Evolutionary conservation across 2,113 vertebrate genomes (phyloP).

Genomic region (Antigone vipio): DNA sequence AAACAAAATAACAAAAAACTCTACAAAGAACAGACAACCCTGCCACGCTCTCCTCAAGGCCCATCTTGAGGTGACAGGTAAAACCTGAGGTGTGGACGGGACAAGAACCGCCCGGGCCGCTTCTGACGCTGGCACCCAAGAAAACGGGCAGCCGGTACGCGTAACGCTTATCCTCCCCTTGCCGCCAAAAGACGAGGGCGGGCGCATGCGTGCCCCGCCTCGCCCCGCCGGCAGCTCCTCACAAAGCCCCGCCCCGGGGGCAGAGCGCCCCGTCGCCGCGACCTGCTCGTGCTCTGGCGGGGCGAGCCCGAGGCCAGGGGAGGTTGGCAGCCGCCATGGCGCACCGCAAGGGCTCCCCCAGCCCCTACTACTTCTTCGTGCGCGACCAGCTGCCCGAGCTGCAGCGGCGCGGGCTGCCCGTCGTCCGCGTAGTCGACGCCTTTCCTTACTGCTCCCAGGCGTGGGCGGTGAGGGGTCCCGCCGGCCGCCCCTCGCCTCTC

Average conservation of each 20-base stretch:
- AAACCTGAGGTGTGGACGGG: rapidly evolving
- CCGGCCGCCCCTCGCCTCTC: not conserved
- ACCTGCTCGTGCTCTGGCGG: too few relatives aligned
- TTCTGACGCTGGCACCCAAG: rapidly evolving
- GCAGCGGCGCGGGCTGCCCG: slow-evolving; percentile 42
- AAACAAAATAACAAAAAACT: too few relatives aligned
- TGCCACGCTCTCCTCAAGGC: not conserved
- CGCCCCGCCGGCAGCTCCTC: not conserved
- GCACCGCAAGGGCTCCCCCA: rapidly evolving
- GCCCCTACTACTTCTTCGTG: slow-evolving; percentile 61
- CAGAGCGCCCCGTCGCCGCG: not conserved
- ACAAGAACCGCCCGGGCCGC: not conserved
- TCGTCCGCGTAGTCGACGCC: slow-evolving; percentile 40
- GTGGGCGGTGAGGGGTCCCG: slow-evolving; percentile 66
- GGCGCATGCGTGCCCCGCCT: not conserved
- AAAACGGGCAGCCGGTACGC: rapidly evolving
- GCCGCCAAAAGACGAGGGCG: not conserved
- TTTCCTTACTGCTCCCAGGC: slow-evolving; percentile 64
- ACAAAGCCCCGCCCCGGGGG: not conserved
- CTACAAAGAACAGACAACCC: not conserved
- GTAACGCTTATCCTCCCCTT: rapidly evolving
- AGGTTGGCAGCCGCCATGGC: rapidly evolving
- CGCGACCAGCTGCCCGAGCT: slow-evolving; percentile 70
- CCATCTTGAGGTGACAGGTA: rapidly evolving
- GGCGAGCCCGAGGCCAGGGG: rapidly evolving